These are phyloP conservation scores for Uloborus plumipes DNA, from an alignment of 2,888 invertebrate genomes.

Conservation along the genomic window DNA sequence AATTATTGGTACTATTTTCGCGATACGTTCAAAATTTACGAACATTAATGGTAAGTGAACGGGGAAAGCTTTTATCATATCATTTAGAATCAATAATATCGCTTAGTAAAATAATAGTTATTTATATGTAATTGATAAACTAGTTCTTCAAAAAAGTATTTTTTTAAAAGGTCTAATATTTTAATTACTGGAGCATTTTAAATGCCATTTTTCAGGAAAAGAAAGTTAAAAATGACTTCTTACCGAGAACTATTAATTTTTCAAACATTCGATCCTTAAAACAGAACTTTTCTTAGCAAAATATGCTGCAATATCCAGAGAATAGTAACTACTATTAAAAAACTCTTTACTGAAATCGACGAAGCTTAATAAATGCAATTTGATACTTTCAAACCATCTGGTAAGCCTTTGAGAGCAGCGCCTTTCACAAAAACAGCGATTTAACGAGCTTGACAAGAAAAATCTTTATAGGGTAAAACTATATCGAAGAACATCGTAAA, in stretches of 20 bases:
- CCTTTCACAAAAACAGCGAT: slow-evolving; percentile 50
- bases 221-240: neutral
- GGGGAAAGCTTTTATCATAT: no score
- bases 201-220: no score
- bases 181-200: no score
- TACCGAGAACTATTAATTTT: slow-evolving; percentile 2
- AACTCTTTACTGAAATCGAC: neutral
- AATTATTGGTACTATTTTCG: no score
- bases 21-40: no score
- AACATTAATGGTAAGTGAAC: no score
- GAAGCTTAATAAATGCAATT: neutral
- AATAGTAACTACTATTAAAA: neutral
- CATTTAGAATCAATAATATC: no score
- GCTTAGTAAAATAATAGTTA: no score
- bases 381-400: neutral
- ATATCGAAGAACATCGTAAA: slow-evolving; percentile 21
- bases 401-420: neutral
- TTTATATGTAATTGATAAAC: no score
- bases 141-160: neutral
- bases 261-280: slow-evolving; percentile 7
- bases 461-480: slow-evolving; percentile 33
- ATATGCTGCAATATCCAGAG: neutral
- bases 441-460: slow-evolving; percentile 53
- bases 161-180: neutral
- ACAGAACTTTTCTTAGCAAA: no score